Conservation (phyloP, 2,888 invertebrate species). For the Ophion ventricosus region DNA sequence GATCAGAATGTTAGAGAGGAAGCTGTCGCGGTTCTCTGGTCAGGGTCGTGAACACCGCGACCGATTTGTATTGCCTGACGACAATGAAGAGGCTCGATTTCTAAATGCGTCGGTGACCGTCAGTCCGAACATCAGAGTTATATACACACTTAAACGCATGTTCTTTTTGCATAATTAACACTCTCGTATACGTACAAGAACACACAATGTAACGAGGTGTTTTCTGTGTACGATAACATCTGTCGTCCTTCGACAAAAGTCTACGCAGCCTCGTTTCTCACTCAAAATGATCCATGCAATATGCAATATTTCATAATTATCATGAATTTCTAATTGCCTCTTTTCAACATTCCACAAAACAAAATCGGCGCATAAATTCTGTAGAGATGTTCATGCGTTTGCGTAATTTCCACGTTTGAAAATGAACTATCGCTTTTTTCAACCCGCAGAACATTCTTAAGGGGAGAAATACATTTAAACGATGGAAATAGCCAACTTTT, state of each 20-base stretch:
- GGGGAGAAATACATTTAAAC: too few relatives aligned
- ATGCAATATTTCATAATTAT: background rate
- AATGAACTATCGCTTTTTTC: too few relatives aligned
- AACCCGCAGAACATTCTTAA: background rate
- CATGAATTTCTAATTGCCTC: background rate
- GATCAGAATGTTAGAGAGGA: constrained; percentile 48
- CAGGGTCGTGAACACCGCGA: constrained; percentile 63
- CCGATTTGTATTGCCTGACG: constrained; percentile 59
- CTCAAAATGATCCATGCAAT: background rate
- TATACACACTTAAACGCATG: constrained; percentile 24
- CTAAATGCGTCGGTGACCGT: constrained; percentile 76
- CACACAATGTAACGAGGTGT: background rate
- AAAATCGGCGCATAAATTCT: background rate
- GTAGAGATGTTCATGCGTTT: background rate
- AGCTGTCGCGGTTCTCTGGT: constrained; percentile 59
- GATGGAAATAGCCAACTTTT: too few relatives aligned
- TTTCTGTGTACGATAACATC: background rate
- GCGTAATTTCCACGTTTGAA: background rate
- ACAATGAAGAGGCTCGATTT: constrained; percentile 61
- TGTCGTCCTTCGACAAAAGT: background rate
- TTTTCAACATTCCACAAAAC: background rate
- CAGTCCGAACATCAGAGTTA: constrained; percentile 46
- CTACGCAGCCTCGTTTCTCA: background rate
- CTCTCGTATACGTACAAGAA: constrained; percentile 14
- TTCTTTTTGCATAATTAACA: constrained; percentile 29